phyloP scores from a whole-genome alignment of 1,140 invertebrate species.

The Musca domestica region DNA sequence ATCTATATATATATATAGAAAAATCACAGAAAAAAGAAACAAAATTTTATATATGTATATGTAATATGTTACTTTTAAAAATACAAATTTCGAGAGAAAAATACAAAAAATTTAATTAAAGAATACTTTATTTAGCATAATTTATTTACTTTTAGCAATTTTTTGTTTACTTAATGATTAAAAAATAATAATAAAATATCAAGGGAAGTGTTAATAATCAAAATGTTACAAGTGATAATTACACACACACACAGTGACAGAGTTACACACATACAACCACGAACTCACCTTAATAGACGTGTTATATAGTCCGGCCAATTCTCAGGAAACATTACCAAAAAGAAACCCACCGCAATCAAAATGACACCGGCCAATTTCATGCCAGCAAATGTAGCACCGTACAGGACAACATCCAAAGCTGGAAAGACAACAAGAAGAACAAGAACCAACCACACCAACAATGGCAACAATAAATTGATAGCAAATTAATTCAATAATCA shows the following conservation, averaged over 20 bases:
- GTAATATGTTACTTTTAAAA: background rate
- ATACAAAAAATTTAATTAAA: background rate
- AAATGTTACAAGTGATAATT: background rate
- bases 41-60: background rate
- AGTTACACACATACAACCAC: background rate
- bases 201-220: background rate
- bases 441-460: background rate
- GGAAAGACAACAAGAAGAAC: constrained; percentile 24
- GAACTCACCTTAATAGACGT: constrained; percentile 73
- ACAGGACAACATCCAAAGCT: constrained; percentile 85
- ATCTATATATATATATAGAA: background rate
- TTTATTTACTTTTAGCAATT: constrained; percentile 6
- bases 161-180: background rate
- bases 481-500: background rate
- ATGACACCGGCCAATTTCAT: constrained; percentile 94
- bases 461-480: background rate
- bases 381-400: constrained; percentile 80
- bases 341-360: constrained; percentile 85
- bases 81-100: background rate
- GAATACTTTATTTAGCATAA: constrained; percentile 15
- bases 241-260: background rate
- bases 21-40: background rate
- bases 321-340: constrained; percentile 90
- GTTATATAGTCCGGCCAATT: constrained; percentile 95
- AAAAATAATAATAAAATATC: background rate